Base-by-base conservation (phyloP, 2,113 vertebrate species). In the Cyanistes caeruleus region DNA sequence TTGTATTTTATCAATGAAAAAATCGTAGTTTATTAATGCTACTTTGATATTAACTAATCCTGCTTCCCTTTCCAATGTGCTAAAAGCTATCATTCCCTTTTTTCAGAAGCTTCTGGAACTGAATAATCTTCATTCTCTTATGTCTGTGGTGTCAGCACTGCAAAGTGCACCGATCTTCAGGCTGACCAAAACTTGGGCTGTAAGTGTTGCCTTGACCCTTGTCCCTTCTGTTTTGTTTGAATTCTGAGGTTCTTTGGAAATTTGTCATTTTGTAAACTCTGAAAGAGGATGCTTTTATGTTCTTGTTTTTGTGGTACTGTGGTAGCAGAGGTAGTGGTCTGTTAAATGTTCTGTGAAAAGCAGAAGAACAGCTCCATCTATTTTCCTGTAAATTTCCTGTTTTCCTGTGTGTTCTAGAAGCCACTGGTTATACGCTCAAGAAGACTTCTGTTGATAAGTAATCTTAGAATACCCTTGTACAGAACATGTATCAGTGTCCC, bases 131-230 rank as follows among this genome's bases (percentile, higher is more conserved):
- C 99, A 99, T 95, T 99, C 99, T 37, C 98, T 99, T 92, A 99
- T 99, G 98, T 99, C 99, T 2, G 99, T 99, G 95, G 99, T 99
- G 48, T 99, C 99, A 7, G 99, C 99, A 7, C 97, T 99, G 95
- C 99, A 99, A 81, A 99, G 99, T 1, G 99, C 99, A 3, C 99
- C 99, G 23, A 99, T 99, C 97, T 99, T 99, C 98, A 98, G 99
- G 96, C 98, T 99, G 93, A 98, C 98, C 55, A 99, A 99, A 97
- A 99, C 99, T 77, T 99, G 99, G 99, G 99, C 99, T 95, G 99
- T 99, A 98, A 99, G 99, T 98, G 59, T 63, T 48, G 70, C 35
- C 20, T 76, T 91, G 48, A 80, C n/a, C 10, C 2, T 59, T 74
- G 53, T 85, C 41, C 39, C 58, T 56, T 46, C 23, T 37, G 60